Evolutionary conservation across 2,797 vertebrate genomes (phyloP).

Genomic region (Scarus forsteni): DNA sequence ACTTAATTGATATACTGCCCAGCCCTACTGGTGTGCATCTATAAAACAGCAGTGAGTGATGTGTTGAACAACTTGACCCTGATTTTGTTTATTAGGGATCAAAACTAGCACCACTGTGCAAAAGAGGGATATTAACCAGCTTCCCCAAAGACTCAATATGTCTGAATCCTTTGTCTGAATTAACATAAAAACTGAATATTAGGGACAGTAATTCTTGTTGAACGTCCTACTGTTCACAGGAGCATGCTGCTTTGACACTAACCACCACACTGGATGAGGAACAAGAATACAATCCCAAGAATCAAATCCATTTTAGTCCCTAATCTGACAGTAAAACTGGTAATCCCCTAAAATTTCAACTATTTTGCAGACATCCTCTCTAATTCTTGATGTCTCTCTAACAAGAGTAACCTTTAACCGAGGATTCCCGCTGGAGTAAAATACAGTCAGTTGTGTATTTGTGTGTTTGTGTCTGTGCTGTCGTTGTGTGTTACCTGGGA

Average conservation of each 20-base stretch:
- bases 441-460: constrained; percentile 48
- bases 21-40: too few relatives aligned
- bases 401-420: constrained; percentile 55
- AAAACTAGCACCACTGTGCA: too few relatives aligned
- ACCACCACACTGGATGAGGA: constrained; percentile 9
- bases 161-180: constrained; percentile 23
- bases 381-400: constrained; percentile 27
- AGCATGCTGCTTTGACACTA: constrained; percentile 12
- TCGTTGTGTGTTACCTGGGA: constrained; percentile 85
- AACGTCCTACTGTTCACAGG: constrained; percentile 14
- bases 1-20: too few relatives aligned
- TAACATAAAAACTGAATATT: constrained; percentile 25
- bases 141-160: constrained; percentile 1
- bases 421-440: constrained; percentile 55
- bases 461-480: constrained; percentile 41
- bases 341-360: not conserved
- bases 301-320: not conserved
- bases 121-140: constrained; percentile 17
- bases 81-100: too few relatives aligned
- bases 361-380: constrained; percentile 8
- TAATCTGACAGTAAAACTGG: constrained; percentile 10
- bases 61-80: too few relatives aligned
- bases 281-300: not conserved
- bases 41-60: too few relatives aligned
- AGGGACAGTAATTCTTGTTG: constrained; percentile 21